These are phyloP conservation scores for Melospiza georgiana DNA, from an alignment of 2,113 vertebrate genomes.

Conservation along the genomic window DNA sequence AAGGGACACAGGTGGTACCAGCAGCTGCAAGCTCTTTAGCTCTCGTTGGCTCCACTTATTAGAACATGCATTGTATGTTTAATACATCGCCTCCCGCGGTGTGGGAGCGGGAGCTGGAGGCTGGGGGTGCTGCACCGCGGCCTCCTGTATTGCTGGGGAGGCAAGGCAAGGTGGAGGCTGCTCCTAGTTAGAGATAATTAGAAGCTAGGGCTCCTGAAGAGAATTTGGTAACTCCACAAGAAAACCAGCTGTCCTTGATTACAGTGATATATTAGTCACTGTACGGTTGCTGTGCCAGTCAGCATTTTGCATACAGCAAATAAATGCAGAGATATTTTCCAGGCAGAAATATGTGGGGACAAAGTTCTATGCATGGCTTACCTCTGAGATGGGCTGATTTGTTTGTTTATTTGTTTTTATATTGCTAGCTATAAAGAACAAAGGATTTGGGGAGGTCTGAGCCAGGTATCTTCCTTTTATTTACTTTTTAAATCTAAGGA, in stretches of 20 bases:
- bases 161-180: conserved; percentile 51
- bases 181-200: conserved; percentile 59
- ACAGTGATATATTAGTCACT: conserved; percentile 27
- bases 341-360: background rate
- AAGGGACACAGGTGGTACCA: conserved; percentile 69
- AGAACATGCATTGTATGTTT: conserved; percentile 46
- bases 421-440: background rate
- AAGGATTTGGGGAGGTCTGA: background rate
- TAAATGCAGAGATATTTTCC: background rate
- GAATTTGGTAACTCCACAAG: conserved; percentile 48
- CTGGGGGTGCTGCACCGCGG: background rate
- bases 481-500: background rate
- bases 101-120: background rate
- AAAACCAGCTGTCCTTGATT: conserved; percentile 62
- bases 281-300: background rate
- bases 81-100: conserved; percentile 28
- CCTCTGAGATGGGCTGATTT: background rate
- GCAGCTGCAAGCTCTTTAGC: conserved; percentile 69
- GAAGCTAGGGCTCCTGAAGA: conserved; percentile 48
- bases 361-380: background rate
- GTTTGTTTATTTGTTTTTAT: conserved; percentile 1
- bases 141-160: background rate
- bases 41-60: conserved; percentile 45
- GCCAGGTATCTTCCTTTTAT: background rate
- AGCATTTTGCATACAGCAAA: conserved; percentile 9